Conservation (phyloP, 1,140 invertebrate species). For the Hirudo medicinalis region DNA sequence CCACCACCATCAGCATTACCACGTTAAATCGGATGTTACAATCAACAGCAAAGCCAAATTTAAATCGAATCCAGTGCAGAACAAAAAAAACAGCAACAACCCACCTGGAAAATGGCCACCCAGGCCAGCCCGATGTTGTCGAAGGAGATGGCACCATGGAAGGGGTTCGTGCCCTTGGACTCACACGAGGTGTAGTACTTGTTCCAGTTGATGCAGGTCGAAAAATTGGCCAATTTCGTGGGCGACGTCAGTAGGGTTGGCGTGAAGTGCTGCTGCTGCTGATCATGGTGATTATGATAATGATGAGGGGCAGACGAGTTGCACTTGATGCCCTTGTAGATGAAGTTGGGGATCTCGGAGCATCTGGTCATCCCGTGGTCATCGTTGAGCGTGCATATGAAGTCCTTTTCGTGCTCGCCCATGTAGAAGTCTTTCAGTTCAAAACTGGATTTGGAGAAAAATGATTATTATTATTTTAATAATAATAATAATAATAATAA, state of each 20-base stretch:
- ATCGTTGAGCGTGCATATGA: constrained; percentile 84
- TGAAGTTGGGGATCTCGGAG: constrained; percentile 65
- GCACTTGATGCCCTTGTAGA: constrained; percentile 54
- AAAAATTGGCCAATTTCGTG: constrained; percentile 29
- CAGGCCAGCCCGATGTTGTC: constrained; percentile 98
- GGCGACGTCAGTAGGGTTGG: constrained; percentile 9
- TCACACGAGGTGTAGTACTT: constrained; percentile 92
- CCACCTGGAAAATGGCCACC: constrained; percentile 99
- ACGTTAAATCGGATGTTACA: too few species aligned
- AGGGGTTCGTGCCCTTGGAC: constrained; percentile 84
- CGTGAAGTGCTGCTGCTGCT: not conserved
- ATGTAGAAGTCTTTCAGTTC: constrained; percentile 28
- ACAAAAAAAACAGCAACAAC: constrained; percentile 24
- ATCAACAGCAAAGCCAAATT: too few species aligned
- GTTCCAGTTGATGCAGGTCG: constrained; percentile 90
- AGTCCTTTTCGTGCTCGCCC: constrained; percentile 52
- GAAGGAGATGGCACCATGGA: constrained; percentile 96
- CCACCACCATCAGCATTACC: too few species aligned
- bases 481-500: too few species aligned
- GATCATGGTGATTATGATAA: constrained; percentile 25
- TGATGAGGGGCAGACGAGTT: constrained; percentile 37
- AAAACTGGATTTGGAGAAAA: constrained; percentile 28
- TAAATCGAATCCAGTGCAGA: too few species aligned
- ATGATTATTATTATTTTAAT: not conserved
- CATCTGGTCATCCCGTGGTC: constrained; percentile 91